A percentile compares a stretch with the other conserved stretches of the same genome.
phyloP scores from a whole-genome alignment of 2,797 vertebrate genomes.

The Mormyrus hasselquistii region DNA sequence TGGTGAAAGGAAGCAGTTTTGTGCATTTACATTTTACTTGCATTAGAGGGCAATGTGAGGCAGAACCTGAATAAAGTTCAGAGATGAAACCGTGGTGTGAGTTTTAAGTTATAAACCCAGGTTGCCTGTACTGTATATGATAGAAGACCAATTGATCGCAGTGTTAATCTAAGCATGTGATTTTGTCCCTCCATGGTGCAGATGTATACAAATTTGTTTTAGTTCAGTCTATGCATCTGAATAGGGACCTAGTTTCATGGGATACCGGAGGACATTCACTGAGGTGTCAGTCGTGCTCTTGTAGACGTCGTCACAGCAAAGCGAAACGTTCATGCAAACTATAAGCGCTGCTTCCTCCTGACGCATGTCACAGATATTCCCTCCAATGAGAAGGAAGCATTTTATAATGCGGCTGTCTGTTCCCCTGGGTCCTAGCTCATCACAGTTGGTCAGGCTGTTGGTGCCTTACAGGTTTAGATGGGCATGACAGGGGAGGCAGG shows the following conservation, averaged over 20 bases:
- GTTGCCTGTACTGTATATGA: background rate
- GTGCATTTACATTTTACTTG: background rate
- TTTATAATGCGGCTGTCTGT: background rate
- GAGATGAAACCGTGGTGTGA: background rate
- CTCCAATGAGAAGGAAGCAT: background rate
- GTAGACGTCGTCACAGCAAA: background rate
- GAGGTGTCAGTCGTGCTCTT: background rate
- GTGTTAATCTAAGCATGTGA: background rate
- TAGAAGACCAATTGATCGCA: background rate
- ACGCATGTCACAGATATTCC: background rate
- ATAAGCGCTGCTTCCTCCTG: background rate
- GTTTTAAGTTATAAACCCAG: background rate
- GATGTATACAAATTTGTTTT: background rate
- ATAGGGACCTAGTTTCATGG: background rate
- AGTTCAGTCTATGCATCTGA: background rate
- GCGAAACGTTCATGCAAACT: background rate
- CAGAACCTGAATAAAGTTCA: background rate
- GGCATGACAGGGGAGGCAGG: background rate
- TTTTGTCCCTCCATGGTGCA: background rate
- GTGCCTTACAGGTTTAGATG: background rate
- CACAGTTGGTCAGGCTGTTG: background rate
- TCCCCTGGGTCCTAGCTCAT: background rate
- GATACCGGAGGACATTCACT: background rate
- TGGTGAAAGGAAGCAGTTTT: background rate
- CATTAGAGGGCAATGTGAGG: background rate